Percentiles rank a stretch among this genome's conserved stretches.
These are phyloP conservation scores for Argyresthia goedartella DNA, from an alignment of 2,888 invertebrate species.

Conservation along the genomic window DNA sequence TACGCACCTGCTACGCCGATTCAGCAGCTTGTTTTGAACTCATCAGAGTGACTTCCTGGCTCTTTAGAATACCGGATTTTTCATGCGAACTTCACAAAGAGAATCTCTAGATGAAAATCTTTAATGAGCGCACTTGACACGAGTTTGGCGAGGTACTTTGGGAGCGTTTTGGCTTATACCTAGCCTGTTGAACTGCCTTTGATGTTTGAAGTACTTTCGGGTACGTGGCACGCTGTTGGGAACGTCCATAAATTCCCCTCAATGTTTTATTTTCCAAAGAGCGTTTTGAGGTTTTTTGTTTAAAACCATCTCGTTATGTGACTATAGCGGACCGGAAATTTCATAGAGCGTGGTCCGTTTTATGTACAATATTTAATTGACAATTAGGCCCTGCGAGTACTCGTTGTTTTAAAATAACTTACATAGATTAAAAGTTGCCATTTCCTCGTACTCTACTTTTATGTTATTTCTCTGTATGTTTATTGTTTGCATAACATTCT, in stretches of 20 bases:
- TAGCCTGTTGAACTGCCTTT: slow-evolving; percentile 17
- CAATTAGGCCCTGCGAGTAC: too few species aligned
- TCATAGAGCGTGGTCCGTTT: too few species aligned
- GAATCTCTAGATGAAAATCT: slow-evolving; percentile 8
- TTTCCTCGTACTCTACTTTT: too few species aligned
- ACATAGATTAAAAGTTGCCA: too few species aligned
- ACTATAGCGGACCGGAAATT: too few species aligned
- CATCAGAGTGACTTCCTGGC: too few species aligned
- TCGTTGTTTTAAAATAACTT: too few species aligned
- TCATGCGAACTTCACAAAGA: slow-evolving; percentile 12
- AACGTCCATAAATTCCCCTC: slow-evolving; percentile 1
- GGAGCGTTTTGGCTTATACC: slow-evolving; percentile 17
- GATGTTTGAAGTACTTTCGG: slow-evolving; percentile 24
- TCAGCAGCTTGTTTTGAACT: not conserved
- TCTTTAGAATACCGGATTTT: slow-evolving; percentile 17
- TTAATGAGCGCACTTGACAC: slow-evolving; percentile 39
- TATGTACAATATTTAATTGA: too few species aligned
- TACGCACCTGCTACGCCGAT: too few species aligned
- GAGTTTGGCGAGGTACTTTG: slow-evolving; percentile 23
- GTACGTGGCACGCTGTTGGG: not conserved
- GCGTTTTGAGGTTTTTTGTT: not conserved
- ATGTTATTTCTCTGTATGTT: too few species aligned
- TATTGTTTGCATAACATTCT: too few species aligned
- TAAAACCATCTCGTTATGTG: not conserved
- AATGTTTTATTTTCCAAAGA: slow-evolving; percentile 1